A percentile compares a stretch with the other conserved stretches of the same genome.
phyloP scores from a whole-genome alignment of 2,888 invertebrate species.

The Zelleria hepariella region DNA sequence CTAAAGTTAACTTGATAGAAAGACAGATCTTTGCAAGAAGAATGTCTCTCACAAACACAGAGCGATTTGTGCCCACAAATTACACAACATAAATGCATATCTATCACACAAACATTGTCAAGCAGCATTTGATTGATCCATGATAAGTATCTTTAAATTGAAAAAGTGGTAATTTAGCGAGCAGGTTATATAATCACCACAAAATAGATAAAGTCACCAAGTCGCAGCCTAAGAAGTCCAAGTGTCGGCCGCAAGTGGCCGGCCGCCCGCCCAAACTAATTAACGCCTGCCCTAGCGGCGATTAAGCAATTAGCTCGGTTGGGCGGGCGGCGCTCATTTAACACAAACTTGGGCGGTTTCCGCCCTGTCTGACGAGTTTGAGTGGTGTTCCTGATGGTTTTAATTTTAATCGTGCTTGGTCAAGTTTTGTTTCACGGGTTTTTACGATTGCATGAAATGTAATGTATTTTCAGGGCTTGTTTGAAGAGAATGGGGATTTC shows the following conservation, averaged over 20 bases:
- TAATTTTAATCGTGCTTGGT: not conserved
- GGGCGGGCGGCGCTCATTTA: conserved; percentile 60
- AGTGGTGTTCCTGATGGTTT: not conserved
- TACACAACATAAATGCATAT: too few relatives aligned
- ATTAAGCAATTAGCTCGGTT: conserved; percentile 69
- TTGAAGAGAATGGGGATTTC: too few relatives aligned
- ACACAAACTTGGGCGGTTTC: conserved; percentile 28
- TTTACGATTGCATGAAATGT: not conserved
- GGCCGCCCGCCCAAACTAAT: conserved; percentile 40
- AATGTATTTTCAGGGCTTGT: not conserved
- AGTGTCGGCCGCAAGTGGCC: conserved; percentile 41
- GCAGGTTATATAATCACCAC: too few relatives aligned
- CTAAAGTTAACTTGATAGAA: too few relatives aligned
- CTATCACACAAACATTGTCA: too few relatives aligned
- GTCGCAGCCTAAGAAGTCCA: not conserved
- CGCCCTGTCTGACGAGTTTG: conserved; percentile 46
- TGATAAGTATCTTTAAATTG: too few relatives aligned
- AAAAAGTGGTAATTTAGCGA: too few relatives aligned
- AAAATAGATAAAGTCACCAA: not conserved
- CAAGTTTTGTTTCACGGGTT: not conserved
- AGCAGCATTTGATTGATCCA: too few relatives aligned
- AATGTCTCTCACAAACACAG: too few relatives aligned
- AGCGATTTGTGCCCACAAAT: too few relatives aligned
- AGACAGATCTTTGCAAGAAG: too few relatives aligned
- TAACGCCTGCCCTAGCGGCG: conserved; percentile 53